Evolutionary conservation across 1,140 invertebrate species (phyloP), one percentile per base, ranked within the genome.

Genomic region (Lithobius niger): DNA sequence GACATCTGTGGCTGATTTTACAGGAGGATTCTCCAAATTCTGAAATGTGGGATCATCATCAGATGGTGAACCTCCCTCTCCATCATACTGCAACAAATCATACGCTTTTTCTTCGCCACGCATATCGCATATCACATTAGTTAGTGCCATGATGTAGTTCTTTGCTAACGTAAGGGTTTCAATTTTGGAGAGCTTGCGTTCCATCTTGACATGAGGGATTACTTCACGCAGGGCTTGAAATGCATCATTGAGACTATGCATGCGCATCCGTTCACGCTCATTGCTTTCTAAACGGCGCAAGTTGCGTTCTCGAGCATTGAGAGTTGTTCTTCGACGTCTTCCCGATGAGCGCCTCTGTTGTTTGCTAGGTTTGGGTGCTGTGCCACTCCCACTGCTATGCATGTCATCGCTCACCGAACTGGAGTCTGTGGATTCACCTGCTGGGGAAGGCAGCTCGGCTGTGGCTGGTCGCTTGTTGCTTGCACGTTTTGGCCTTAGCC

Each of bases 131-230:
- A 90, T 86, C 57, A 88, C 84, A 70, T 89, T 88, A 48, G 86
- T 89, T 59, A 91, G 74, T 25, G 87, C 87, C 77, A 87, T 88
- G 66, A 90, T 90, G 70, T 90, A 90, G 74, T 90, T 88, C 71
- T 88, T 88, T 61, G 87, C 87, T 65, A 90, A 69, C 16, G 86
- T 88, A 18, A 90, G 70, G 13, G 87, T 90, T 71, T 90, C 87
- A 59, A 90, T 89, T 74, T 90, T 90, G 50, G 84, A 86, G 58
- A 89, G 73, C 62, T 86, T 84, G 55, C 85, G 76, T 64, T 88
- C 84, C 75, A 86, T 82, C 68, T 84, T 84, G 49, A 90, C 83
- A 61, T 90, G 86, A 1, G 88, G 88, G 63, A 90, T 89, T 3
- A 90, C 87, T 70, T 88, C 84, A 55, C 86, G 76, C 36, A 91